Evolutionary conservation across 2,797 vertebrate species (phyloP).

Genomic region (Hydrolagus colliei): DNA sequence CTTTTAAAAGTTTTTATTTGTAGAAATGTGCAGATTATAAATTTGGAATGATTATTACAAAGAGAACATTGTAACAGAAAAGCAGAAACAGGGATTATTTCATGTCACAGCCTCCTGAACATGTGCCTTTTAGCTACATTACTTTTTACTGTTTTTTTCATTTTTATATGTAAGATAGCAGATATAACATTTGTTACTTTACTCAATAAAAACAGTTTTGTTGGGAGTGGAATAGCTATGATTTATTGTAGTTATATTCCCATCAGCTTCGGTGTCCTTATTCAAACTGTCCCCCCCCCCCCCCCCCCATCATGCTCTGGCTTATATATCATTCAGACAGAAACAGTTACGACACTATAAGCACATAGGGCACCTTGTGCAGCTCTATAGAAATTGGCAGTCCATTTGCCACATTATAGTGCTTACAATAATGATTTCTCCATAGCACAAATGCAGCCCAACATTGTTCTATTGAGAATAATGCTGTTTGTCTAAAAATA

Average conservation of each 20-base stretch:
- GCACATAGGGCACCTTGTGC: not conserved
- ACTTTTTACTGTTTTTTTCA: not conserved
- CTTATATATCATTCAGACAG: not conserved
- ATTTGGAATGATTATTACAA: not conserved
- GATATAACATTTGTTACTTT: not conserved
- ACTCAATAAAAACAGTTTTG: slow-evolving; percentile 2
- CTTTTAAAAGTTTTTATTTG: slow-evolving; percentile 18
- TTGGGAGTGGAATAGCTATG: not conserved
- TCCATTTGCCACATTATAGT: not conserved
- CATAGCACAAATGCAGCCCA: not conserved
- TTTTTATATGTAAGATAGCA: not conserved
- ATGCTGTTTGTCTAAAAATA: not conserved
- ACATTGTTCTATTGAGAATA: not conserved
- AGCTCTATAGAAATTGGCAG: not conserved
- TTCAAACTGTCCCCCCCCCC: not conserved
- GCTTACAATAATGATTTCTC: not conserved
- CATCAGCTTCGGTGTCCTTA: not conserved
- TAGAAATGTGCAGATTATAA: slow-evolving; percentile 5
- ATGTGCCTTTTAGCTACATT: not conserved
- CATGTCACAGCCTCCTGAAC: not conserved
- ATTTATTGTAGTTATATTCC: not conserved
- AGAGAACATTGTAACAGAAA: not conserved
- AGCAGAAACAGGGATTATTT: slow-evolving; percentile 2
- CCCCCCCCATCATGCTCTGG: too few species aligned
- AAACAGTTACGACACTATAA: not conserved